phyloP scores from a whole-genome alignment of 1,140 invertebrate genomes.

The Leptopilina boulardi region DNA sequence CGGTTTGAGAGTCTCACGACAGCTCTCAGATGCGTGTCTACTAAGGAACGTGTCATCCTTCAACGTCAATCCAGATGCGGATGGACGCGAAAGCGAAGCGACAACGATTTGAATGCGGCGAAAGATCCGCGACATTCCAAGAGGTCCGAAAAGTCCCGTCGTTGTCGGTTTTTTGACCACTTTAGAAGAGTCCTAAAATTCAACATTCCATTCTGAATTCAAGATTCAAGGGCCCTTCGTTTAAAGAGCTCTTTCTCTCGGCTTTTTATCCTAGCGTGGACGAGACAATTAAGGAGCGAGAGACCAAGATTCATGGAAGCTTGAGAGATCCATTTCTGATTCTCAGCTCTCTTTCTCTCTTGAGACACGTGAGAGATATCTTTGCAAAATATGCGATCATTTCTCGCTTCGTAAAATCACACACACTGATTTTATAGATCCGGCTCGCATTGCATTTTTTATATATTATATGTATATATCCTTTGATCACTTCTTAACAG shows the following conservation, averaged over 20 bases:
- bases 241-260: slow-evolving; percentile 26
- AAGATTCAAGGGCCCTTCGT: slow-evolving; percentile 25
- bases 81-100: slow-evolving; percentile 53
- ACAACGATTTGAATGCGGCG: slow-evolving; percentile 7
- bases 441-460: neutral
- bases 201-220: slow-evolving; percentile 41
- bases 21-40: slow-evolving; percentile 54
- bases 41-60: slow-evolving; percentile 67
- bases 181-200: slow-evolving; percentile 43
- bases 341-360: too few relatives aligned
- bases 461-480: too few relatives aligned
- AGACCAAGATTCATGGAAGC: slow-evolving; percentile 45
- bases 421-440: slow-evolving; percentile 9
- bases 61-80: slow-evolving; percentile 66
- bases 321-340: slow-evolving; percentile 24
- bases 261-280: slow-evolving; percentile 48
- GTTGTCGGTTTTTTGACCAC: slow-evolving; percentile 57
- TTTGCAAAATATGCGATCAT: slow-evolving; percentile 17
- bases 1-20: slow-evolving; percentile 58
- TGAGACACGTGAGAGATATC: slow-evolving; percentile 22
- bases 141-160: slow-evolving; percentile 59
- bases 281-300: slow-evolving; percentile 59
- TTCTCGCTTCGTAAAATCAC: slow-evolving; percentile 1
- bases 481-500: neutral
- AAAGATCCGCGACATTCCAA: slow-evolving; percentile 58